Evolutionary conservation across 2,888 invertebrate genomes (phyloP).

Genomic region (Odontothrips loti): DNA sequence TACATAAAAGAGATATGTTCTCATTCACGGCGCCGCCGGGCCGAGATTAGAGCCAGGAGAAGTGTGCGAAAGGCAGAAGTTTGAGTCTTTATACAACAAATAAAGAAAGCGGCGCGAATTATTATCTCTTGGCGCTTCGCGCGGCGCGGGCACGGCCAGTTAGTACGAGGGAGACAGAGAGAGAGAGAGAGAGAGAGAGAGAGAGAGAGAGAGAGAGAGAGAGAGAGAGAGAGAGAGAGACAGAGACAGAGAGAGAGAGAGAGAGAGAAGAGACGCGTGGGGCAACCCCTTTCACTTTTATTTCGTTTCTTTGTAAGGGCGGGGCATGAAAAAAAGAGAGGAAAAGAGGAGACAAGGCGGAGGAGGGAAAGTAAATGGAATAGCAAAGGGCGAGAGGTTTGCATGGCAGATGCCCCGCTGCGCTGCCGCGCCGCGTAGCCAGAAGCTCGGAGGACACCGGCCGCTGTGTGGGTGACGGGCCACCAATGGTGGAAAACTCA

Average conservation of each 20-base stretch:
- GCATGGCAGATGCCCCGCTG: background rate
- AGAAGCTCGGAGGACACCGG: too few species aligned
- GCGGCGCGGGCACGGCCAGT: background rate
- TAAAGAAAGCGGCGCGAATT: constrained; percentile 20
- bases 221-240: background rate
- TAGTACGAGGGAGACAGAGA: background rate
- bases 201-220: background rate
- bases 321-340: too few species aligned
- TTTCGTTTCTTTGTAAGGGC: background rate
- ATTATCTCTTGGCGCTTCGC: background rate
- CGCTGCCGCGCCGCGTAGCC: background rate
- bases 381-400: too few species aligned
- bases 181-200: background rate
- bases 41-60: constrained; percentile 5
- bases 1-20: constrained; percentile 14
- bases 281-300: background rate
- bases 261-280: background rate
- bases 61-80: background rate
- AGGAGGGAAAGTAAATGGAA: too few species aligned
- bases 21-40: background rate
- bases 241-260: background rate
- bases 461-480: too few species aligned
- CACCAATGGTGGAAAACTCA: too few species aligned
- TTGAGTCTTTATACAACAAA: constrained; percentile 15
- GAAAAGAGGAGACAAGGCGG: too few species aligned